Conservation (phyloP, 2,888 invertebrate species). For the Nomada fabriciana region DNA sequence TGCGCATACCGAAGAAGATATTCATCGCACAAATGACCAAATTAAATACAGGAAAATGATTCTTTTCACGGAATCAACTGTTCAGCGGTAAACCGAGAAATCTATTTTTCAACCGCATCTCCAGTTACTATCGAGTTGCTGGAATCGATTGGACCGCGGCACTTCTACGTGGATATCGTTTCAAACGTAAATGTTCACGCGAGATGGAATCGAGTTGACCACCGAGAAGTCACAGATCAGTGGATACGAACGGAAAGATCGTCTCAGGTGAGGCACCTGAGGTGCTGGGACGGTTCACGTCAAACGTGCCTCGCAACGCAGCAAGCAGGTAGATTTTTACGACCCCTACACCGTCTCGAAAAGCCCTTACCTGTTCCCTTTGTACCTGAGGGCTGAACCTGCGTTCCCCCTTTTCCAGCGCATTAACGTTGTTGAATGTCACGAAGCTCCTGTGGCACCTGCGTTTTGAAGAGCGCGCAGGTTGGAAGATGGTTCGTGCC, state of each 20-base stretch:
- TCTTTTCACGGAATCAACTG: constrained; percentile 16
- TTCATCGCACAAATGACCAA: too few species aligned
- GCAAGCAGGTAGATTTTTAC: constrained; percentile 58
- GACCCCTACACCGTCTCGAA: constrained; percentile 36
- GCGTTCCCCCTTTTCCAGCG: constrained; percentile 39
- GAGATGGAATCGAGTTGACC: constrained; percentile 26
- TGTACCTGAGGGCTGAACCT: constrained; percentile 44
- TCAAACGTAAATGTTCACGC: constrained; percentile 49
- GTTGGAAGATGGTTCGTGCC: constrained; percentile 20
- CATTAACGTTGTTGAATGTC: constrained; percentile 21
- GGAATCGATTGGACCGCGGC: constrained; percentile 25
- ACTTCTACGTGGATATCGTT: constrained; percentile 48
- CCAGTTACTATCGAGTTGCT: constrained; percentile 38
- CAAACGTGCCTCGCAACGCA: constrained; percentile 19
- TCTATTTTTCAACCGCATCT: constrained; percentile 33
- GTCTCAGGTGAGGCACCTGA: constrained; percentile 54
- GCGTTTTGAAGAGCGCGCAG: constrained; percentile 28
- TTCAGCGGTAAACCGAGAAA: constrained; percentile 17
- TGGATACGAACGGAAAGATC: constrained; percentile 47
- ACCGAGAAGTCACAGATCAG: constrained; percentile 47
- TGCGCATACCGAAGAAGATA: too few species aligned
- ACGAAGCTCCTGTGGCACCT: constrained; percentile 52
- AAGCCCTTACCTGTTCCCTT: constrained; percentile 58
- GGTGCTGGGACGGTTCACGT: constrained; percentile 33
- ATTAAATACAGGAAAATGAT: neutral